Base-by-base conservation (phyloP, 2,113 vertebrate genomes). In the Peromyscus polionotus region DNA sequence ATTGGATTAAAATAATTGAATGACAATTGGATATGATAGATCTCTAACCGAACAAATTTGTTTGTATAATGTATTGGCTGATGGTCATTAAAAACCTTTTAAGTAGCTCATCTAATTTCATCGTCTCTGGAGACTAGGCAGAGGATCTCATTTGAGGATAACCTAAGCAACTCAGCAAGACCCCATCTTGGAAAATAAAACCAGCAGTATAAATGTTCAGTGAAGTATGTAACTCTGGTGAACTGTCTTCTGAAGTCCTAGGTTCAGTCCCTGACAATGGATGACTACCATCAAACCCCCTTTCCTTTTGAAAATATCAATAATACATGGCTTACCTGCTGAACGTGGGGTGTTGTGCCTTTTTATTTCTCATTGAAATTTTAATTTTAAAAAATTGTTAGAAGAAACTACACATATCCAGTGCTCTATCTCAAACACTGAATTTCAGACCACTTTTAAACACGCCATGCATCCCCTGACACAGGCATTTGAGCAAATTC, bases 11-110 rank as follows among this genome's bases (percentile, higher is more conserved):
- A 72, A 39, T 42, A 95, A 7, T 42, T 90, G 54, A 80, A 19
- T 90, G 33, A 59, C 87, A 88, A 88, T 76, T 76, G 83, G 57
- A 22, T 93, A 3, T 96, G 81, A 81, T n/a, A 90, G 11, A 76
- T 91, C 54, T 87, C 51, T 94, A 59, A 68, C 31, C 57, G 75
- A 33, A 81, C 68, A 96, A 77, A 90, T 87, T 93, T 48, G 20
- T 87, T 93, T 48, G 20, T 48, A 2, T 51, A 63, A 28, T 84
- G 80, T 61, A 67, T 77, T 90, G 48, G 85, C 17, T 36, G 67
- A 24, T 31, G 6, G 31, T 81, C 28, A 83, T 13, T 68, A 80
- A 92, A 94, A 89, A 26, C 51, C n/a, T n/a, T 0, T 9, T 76
- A 70, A n/a, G 20, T 59, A 75, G 51, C 36, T n/a, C 8, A 9